Conservation (phyloP, 2,888 invertebrate species). For the Eurois occulta region DNA sequence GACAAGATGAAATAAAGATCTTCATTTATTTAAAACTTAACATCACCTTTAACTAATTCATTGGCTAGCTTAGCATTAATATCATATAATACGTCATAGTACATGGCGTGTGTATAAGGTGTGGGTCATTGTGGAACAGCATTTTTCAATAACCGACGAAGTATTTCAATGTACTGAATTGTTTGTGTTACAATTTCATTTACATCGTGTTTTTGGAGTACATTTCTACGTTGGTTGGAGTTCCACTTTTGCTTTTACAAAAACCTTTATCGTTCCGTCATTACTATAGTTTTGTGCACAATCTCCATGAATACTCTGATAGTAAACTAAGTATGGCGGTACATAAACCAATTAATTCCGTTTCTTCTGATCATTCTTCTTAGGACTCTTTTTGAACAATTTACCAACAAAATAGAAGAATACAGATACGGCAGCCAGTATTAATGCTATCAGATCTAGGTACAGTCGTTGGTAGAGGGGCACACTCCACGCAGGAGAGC, state of each 20-base stretch:
- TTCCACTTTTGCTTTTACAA: background rate
- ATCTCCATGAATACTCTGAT: background rate
- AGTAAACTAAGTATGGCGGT: background rate
- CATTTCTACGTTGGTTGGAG: background rate
- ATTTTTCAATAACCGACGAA: background rate
- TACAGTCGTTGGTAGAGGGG: constrained; percentile 79
- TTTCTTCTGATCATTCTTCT: constrained; percentile 41
- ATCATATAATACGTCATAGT: background rate
- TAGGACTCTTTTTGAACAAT: constrained; percentile 32
- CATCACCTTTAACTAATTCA: background rate
- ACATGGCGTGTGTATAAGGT: too few species aligned
- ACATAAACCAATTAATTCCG: constrained; percentile 25
- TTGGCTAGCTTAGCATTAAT: background rate
- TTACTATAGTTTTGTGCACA: background rate
- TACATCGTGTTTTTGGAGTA: background rate
- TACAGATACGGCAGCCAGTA: constrained; percentile 31
- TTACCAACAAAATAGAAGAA: background rate
- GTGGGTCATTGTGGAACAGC: background rate
- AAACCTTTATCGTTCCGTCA: background rate
- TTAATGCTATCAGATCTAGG: constrained; percentile 68
- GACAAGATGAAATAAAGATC: background rate
- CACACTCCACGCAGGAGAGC: constrained; percentile 72
- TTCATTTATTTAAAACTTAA: constrained; percentile 22
- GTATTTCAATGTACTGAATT: background rate
- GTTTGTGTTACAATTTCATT: background rate